Conservation (phyloP, 2,113 vertebrate genomes). For the Gambusia affinis region DNA sequence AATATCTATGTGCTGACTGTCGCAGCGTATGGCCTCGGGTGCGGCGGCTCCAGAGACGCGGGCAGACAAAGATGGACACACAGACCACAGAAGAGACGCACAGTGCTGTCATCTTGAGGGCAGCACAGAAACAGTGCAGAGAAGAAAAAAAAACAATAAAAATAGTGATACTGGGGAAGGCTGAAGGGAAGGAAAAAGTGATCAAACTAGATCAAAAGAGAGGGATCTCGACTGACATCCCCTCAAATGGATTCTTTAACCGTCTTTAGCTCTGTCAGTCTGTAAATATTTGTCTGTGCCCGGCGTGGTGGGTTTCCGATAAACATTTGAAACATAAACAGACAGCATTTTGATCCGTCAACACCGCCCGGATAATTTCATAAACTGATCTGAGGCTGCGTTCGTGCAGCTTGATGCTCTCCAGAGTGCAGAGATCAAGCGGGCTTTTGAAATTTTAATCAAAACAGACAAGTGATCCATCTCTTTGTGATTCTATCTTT, state of each 20-base stretch:
- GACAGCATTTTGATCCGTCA: slow-evolving; percentile 61
- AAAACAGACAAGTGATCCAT: slow-evolving; percentile 52
- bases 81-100: slow-evolving; percentile 14
- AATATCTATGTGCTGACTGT: slow-evolving; percentile 60
- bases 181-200: background rate
- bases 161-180: background rate
- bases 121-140: slow-evolving; percentile 27
- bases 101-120: slow-evolving; percentile 40
- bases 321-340: slow-evolving; percentile 44
- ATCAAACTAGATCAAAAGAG: slow-evolving; percentile 32
- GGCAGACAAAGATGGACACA: slow-evolving; percentile 30
- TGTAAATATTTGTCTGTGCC: slow-evolving; percentile 61
- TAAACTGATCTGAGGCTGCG: slow-evolving; percentile 41
- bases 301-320: slow-evolving; percentile 35
- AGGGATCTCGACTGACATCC: slow-evolving; percentile 8
- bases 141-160: background rate
- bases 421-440: slow-evolving; percentile 38
- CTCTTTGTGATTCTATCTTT: slow-evolving; percentile 10
- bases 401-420: slow-evolving; percentile 39
- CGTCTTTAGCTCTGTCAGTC: slow-evolving; percentile 33
- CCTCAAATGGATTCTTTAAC: slow-evolving; percentile 29
- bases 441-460: slow-evolving; percentile 48
- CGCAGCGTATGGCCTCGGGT: slow-evolving; percentile 36
- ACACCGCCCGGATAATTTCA: slow-evolving; percentile 54
- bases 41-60: slow-evolving; percentile 37